Evolutionary conservation across 2,888 invertebrate species (phyloP), one percentile per base, ranked within the genome.

Genomic region (Sminthurinus aureus): DNA sequence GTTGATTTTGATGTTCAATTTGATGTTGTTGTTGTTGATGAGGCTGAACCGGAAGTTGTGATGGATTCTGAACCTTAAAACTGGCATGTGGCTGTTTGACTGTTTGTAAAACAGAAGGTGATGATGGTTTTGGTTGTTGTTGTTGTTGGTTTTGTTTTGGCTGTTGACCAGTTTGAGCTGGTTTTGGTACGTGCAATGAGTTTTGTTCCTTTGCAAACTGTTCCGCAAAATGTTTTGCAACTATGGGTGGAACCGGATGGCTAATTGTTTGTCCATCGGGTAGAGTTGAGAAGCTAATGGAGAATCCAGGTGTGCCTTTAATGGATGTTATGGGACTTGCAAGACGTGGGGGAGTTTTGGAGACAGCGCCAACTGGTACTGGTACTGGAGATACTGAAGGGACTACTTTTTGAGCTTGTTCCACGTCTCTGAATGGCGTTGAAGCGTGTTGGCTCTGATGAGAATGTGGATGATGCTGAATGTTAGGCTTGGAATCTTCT

Each of bases 71-170:
- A 69, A 69, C n/a, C n/a, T 69, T 11, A 11, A n/a, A n/a, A 3
- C 8, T n/a, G 66, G 20, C 13, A 2, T 69, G 69, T 13, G 20
- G 1, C 69, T 6, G 20, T n/a, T 69, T n/a, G 8, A 24, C 6
- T 4, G 38, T 6, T 38, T n/a, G n/a, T n/a, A n/a, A n/a, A n/a
- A 38, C 38, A 38, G 38, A 38, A 13, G 58, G 58, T 58, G 69
- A 12, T 12, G 69, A 20, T 20, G 20, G 18, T 69, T 69, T 24
- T 6, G 76, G 77, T 52, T 77, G 52, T 77, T 71, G 78, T 24
- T 73, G 79, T 73, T 73, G 84, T 24, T 83, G 81, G 82, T 78
- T 15, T 75, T 81, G 67, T 84, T 78, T 20, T 71, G 69, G 80
- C 81, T 83, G 74, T 81, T 83, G 38, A 77, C 64, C 4, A 79